Conservation (phyloP, 2,888 invertebrate species). For the Fragum whitleyi region DNA sequence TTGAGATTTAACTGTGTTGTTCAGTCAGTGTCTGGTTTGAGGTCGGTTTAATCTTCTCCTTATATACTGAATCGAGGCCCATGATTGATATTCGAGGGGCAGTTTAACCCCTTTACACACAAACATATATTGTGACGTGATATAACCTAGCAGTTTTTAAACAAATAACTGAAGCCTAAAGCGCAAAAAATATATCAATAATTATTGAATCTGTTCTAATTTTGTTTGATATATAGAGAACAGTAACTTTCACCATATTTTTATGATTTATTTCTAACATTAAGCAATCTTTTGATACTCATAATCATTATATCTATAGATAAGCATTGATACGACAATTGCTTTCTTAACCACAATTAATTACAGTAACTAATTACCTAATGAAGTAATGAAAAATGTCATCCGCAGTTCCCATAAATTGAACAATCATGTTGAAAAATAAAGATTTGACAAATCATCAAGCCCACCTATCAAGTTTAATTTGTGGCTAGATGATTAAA, state of each 20-base stretch:
- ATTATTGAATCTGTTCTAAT: neutral
- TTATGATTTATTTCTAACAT: too few relatives aligned
- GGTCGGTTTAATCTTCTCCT: neutral
- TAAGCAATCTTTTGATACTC: too few relatives aligned
- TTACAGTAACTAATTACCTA: neutral
- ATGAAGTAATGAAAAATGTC: constrained; percentile 1
- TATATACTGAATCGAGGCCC: neutral
- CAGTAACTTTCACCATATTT: too few relatives aligned
- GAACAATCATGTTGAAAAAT: neutral
- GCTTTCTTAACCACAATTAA: neutral
- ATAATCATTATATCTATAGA: neutral
- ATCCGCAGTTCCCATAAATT: neutral
- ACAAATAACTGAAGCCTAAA: neutral
- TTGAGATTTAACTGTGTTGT: neutral
- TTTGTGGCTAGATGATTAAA: neutral
- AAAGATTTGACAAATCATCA: neutral
- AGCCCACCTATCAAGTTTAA: neutral
- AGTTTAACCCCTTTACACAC: neutral
- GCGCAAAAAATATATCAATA: neutral
- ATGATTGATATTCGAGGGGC: neutral
- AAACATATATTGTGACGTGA: neutral
- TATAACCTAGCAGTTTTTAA: neutral
- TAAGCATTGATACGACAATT: neutral
- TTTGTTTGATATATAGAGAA: too few relatives aligned
- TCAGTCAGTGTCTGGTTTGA: neutral